Percentiles rank a stretch among this genome's conserved stretches.
Evolutionary conservation across 2,888 invertebrate genomes (phyloP).

Genomic region (Cryptosula pallasiana): DNA sequence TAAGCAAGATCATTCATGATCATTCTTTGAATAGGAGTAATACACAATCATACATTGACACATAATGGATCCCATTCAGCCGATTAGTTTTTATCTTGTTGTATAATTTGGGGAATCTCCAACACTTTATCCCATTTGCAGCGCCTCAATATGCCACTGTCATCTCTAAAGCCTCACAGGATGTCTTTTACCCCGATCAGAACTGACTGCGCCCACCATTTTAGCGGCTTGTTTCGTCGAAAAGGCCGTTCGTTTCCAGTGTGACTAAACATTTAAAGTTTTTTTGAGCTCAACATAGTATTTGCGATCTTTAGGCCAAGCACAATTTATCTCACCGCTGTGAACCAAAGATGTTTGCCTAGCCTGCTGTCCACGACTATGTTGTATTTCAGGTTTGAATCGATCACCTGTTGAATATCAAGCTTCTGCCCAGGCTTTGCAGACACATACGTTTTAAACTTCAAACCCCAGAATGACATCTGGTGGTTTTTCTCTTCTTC

Average conservation of each 20-base stretch:
- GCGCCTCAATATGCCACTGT: slow-evolving; percentile 63
- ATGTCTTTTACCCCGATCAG: slow-evolving; percentile 66
- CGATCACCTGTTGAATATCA: slow-evolving; percentile 56
- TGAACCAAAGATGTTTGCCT: slow-evolving; percentile 62
- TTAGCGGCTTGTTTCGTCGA: slow-evolving; percentile 56
- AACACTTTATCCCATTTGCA: slow-evolving; percentile 58
- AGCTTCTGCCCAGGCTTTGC: slow-evolving; percentile 47
- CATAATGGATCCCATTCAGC: too few species aligned
- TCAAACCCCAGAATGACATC: slow-evolving; percentile 67
- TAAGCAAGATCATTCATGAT: too few species aligned
- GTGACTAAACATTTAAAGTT: slow-evolving; percentile 58
- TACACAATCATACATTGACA: too few species aligned
- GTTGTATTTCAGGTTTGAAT: slow-evolving; percentile 61
- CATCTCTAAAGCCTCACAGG: slow-evolving; percentile 67
- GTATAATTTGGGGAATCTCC: slow-evolving; percentile 36
- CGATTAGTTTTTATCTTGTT: slow-evolving; percentile 48
- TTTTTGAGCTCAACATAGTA: slow-evolving; percentile 71
- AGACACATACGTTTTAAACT: slow-evolving; percentile 71
- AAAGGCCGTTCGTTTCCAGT: slow-evolving; percentile 58
- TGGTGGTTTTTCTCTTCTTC: slow-evolving; percentile 57
- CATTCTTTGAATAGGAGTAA: too few species aligned
- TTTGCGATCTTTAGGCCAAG: slow-evolving; percentile 29
- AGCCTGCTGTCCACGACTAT: slow-evolving; percentile 63
- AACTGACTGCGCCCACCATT: slow-evolving; percentile 78
- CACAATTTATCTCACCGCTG: slow-evolving; percentile 74